phyloP scores from a whole-genome alignment of 2,888 invertebrate species.

The Drosophila seclusa region DNA sequence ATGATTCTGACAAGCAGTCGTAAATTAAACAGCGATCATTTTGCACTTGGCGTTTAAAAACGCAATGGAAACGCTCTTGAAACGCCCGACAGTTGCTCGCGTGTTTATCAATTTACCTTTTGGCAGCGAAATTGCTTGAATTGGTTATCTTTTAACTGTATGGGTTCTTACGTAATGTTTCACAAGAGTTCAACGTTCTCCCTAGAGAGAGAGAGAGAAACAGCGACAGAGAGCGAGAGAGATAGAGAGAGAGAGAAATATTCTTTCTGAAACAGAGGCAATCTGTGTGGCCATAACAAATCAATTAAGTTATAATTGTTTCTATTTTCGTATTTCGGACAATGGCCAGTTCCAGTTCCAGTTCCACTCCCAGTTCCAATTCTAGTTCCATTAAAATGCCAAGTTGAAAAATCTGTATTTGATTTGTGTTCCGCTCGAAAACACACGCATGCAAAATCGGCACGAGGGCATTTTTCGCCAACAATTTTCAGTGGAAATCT shows the following conservation, averaged over 20 bases:
- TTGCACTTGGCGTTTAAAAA: conserved; percentile 30
- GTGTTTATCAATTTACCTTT: conserved; percentile 27
- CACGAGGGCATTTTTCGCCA: conserved; percentile 39
- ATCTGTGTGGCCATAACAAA: conserved; percentile 51
- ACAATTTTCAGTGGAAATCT: conserved; percentile 7
- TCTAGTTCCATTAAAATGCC: background rate
- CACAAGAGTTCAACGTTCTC: conserved; percentile 43
- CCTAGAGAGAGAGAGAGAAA: background rate
- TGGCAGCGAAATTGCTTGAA: conserved; percentile 10
- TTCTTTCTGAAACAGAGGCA: conserved; percentile 20
- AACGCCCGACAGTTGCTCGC: conserved; percentile 28
- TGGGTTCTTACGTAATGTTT: conserved; percentile 36
- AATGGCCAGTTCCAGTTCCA: conserved; percentile 20
- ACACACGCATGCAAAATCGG: conserved; percentile 29
- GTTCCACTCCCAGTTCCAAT: conserved; percentile 18
- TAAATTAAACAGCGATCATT: conserved; percentile 38
- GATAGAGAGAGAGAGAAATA: background rate
- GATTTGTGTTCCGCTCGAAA: conserved; percentile 40
- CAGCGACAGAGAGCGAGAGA: background rate
- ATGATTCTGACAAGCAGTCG: conserved; percentile 27
- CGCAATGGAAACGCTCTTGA: conserved; percentile 24
- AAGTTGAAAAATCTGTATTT: conserved; percentile 37
- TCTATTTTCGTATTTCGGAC: conserved; percentile 8
- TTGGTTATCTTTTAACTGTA: background rate
- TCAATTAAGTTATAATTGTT: conserved; percentile 48